Percentiles rank a stretch among this genome's conserved stretches.
Evolutionary conservation across 2,888 invertebrate species (phyloP).

Genomic region (Diarsia dahlii): DNA sequence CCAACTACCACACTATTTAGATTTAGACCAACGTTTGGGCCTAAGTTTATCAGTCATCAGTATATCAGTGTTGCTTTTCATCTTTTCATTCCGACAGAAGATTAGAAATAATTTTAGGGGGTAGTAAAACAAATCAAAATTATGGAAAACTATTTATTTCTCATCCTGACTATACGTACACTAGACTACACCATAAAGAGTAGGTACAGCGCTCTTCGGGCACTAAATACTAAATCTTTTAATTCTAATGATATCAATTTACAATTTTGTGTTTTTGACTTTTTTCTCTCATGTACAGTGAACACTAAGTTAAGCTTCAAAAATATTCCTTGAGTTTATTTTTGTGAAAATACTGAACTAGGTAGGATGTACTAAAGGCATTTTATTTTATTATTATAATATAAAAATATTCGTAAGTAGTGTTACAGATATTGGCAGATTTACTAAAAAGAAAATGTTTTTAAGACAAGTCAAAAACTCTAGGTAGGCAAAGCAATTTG

Average conservation of each 20-base stretch:
- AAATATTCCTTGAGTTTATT: constrained; percentile 43
- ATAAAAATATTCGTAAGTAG: constrained; percentile 44
- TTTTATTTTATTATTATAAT: constrained; percentile 37
- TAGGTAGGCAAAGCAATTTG: too few relatives aligned
- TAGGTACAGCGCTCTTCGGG: constrained; percentile 62
- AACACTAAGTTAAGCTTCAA: constrained; percentile 36
- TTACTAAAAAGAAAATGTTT: not conserved
- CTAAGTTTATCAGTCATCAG: too few relatives aligned
- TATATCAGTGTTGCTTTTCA: not conserved
- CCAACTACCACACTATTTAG: not conserved
- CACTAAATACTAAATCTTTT: constrained; percentile 67
- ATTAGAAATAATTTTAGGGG: not conserved
- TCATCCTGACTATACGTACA: constrained; percentile 75
- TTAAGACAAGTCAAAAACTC: too few relatives aligned
- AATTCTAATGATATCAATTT: constrained; percentile 67
- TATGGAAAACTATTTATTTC: constrained; percentile 84
- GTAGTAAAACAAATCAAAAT: constrained; percentile 54
- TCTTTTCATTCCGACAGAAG: too few relatives aligned
- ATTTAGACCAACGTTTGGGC: not conserved
- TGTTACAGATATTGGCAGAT: not conserved
- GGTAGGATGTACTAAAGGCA: constrained; percentile 49
- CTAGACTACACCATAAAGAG: constrained; percentile 68
- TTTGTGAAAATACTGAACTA: constrained; percentile 49
- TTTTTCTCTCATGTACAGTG: constrained; percentile 56
- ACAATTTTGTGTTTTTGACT: constrained; percentile 61